Evolutionary conservation across 64 coral and sea anemone species (phyloP), one percentile per base, ranked within the genome.

Genomic region (Stichodactyla mertensii): DNA sequence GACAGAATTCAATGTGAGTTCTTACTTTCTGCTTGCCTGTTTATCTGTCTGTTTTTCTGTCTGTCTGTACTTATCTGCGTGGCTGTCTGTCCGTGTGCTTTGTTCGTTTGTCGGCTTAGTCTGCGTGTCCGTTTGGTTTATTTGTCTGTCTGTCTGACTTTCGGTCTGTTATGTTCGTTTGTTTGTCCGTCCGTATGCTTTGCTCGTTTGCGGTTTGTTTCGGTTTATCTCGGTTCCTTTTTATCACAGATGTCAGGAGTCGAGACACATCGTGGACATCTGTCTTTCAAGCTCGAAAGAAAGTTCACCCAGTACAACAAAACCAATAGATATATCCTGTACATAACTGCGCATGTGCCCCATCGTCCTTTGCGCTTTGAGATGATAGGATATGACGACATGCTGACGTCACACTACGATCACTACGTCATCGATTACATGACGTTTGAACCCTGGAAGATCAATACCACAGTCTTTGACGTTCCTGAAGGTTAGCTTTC

Each of bases 381-480:
- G 23, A 89, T 99, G 97, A 82, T 91, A 45, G 97, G 97, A 55
- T 99, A 99, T 83, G 97, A 99, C 54, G 91, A 89, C 6, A 80
- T 99, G 55, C 27, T 99, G 54, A 91, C 91, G 64, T 94, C 97
- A 51, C 91, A 89, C 45, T 99, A 99, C 20, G 97, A 99, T 70
- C 93, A 99, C 86, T 99, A 99, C 53, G 66, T 99, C 53, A 87
- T 99, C 45, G 97, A 99, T 59, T 99, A 99, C 64, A 69, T 94
- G 66, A 86, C 90, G 51, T 95, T 99, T 57, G 89, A 92, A 79
- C 54, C 91, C 51, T 99, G 97, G 97, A 88, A 92, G n/a, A 92
- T 99, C 87, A 66, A 99, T 61, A 92, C 88, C 31, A 83, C 90
- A 1, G 66, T 92, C 4, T 89, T 99, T 78, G 92, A 99, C 58